Base-by-base conservation (phyloP, 2,113 vertebrate species). In the Prolemur simus region DNA sequence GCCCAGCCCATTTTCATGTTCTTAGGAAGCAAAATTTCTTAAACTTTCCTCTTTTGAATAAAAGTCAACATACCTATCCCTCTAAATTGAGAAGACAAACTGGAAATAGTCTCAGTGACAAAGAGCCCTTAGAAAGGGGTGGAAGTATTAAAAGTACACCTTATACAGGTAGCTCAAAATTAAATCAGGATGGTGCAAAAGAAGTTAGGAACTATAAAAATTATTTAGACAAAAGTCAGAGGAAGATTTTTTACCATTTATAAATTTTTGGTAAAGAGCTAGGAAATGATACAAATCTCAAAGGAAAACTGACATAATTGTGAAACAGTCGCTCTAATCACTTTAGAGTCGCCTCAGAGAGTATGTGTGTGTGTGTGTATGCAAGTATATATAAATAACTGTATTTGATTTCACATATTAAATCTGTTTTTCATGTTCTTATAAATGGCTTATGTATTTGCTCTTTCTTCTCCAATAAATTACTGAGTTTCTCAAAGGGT, bases 21-120 rank as follows among this genome's bases (percentile, higher is more conserved):
- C 52, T 68, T 89, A 95, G 87, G 45, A 68, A 94, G 54, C 34
- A 93, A 93, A 88, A 68, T 60, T n/a, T 96, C 58, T 84, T 76
- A 64, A 71, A 80, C 7, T 56, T 91, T 60, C 37, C 92, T 73
- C 47, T 92, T 96, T 45, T 45, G 49, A 76, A 81, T 56, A 86
- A 74, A 96, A 73, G 58, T 88, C n/a, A 83, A 89, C 68, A 56
- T 34, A 96, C 76, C n/a, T 64, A 69, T 56, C 39, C 47, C 73
- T 95, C 21, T 17, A 66, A 94, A 94, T 64, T 86, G 42, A 63
- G 42, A 89, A 91, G 68, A 52, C 12, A 81, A 84, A 63, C 8
- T 45, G 39, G 74, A 34, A 63, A 77, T 27, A 34, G 54, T 77
- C n/a, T 91, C 71, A 74, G 54, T n/a, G 49, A 92, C 63, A 66